These are phyloP conservation scores for Heliconius eleuchia DNA, from an alignment of 1,140 invertebrate genomes.

Conservation along the genomic window DNA sequence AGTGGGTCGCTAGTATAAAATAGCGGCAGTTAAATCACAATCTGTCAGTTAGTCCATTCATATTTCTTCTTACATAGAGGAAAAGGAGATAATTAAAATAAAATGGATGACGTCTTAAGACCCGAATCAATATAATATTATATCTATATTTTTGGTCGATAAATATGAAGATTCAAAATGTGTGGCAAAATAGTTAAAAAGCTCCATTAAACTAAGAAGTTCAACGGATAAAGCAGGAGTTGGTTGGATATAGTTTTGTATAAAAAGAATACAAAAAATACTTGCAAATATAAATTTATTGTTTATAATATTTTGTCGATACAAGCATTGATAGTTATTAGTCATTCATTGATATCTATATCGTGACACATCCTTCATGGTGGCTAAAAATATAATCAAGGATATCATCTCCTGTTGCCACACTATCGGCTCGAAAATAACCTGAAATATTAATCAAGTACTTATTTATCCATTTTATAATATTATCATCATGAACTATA, in stretches of 20 bases:
- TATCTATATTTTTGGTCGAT: too few species aligned
- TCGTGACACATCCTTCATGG: background rate
- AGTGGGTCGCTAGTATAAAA: too few species aligned
- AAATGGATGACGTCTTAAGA: too few species aligned
- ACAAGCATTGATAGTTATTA: background rate
- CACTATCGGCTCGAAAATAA: slow-evolving; percentile 30
- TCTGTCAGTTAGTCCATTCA: too few species aligned
- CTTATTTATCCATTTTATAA: background rate
- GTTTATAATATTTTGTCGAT: background rate
- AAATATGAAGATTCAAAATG: too few species aligned
- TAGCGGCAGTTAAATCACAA: too few species aligned
- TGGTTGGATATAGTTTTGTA: background rate
- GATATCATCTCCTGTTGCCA: slow-evolving; percentile 34
- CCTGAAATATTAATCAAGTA: slow-evolving; percentile 26
- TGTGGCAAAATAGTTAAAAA: too few species aligned
- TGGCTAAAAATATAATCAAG: slow-evolving; percentile 33
- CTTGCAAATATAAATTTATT: slow-evolving; percentile 1
- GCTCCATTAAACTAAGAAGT: too few species aligned
- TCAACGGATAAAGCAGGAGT: too few species aligned
- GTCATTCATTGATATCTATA: background rate
- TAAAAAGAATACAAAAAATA: background rate
- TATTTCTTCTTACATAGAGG: too few species aligned
- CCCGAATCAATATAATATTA: too few species aligned
- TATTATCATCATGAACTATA: background rate
- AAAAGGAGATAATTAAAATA: too few species aligned